Evolutionary conservation across 2,113 vertebrate species (phyloP), one percentile per base, ranked within the genome.

Genomic region (Agapornis roseicollis): DNA sequence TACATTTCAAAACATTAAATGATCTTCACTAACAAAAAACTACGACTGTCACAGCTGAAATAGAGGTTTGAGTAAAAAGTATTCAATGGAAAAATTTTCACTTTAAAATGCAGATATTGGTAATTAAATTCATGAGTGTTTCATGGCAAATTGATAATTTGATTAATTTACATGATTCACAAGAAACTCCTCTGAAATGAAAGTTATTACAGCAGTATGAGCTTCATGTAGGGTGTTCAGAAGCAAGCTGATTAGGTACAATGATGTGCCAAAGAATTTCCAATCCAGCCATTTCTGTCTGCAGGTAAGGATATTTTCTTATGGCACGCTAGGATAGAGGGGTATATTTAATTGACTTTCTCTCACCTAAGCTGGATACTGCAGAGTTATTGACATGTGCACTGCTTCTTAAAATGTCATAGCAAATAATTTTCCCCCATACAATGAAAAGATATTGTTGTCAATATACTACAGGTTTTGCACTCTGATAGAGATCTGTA

Each of bases 101-200:
- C 20, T 82, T 89, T 60, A 89, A 86, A 93, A 73, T 56, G 33
- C 13, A 95, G 85, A 93, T 91, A 80, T 74, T 50, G 47, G 23
- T 64, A 95, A 96, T 93, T 93, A 93, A 69, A 81, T 88, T 85
- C 17, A 50, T 65, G 18, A 93, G 28, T 91, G 85, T 68, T 94
- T 85, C 52, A 71, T 46, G 46, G 60, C 14, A 93, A 94, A 61
- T 70, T 88, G 84, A 47, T 91, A 74, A 61, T 66, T 89, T 89
- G 71, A 78, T 68, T 85, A 65, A 74, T 95, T 89, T 88, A 17
- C 58, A 82, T 35, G 76, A 89, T 86, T 97, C 9, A 8, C 0
- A 1, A 92, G 37, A 47, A 92, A 58, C 22, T 61, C 31, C 52
- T 91, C 88, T 88, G 44, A 88, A 94, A 69, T 79, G 50, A 49